Base-by-base conservation (phyloP, 64 coral and sea anemone genomes). In the Stichodactyla mertensii region DNA sequence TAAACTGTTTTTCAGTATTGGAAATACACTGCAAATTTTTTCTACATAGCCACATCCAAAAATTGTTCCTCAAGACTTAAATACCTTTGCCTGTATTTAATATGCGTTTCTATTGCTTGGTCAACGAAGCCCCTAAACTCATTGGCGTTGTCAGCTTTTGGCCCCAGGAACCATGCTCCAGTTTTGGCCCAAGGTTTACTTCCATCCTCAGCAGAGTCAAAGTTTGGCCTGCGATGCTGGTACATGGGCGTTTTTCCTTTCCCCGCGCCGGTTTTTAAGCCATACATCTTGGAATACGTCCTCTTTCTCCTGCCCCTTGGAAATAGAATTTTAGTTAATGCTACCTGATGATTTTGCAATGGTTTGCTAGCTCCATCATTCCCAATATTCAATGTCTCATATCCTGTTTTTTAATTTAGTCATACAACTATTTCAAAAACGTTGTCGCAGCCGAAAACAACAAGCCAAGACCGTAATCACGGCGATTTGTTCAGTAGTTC, bases 151-250 rank as follows among this genome's bases (percentile, higher is more conserved):
- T 87, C 86, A 51, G 67, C 69, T n/a, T 87, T 87, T 55, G 86
- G 86, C 1, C 86, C 86, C 52, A 87, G 24, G 56, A 87, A 87
- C 66, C 55, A 87, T 5, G 86, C 71, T 55, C 86, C 86, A 27
- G 71, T 77, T 55, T 71, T 77, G 10, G 86, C 86, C 66, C 71
- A 87, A 5, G 70, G 70, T 56, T 87, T 87, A 15, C 7, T 62
- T 22, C 77, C 55, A 18, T 77, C 51, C 9, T 78, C 83, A 7
- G 15, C 19, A 19, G 22, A 10, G 31, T 64, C 83, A 24, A 85
- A 85, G 14, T 85, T 85, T 20, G 55, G 83, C 53, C 78, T 81
- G 5, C 78, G 51, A 18, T 81, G 51, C 78, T 53, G 36, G 51
- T 53, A 81, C 78, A 81, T 81, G 4, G 78, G 78, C 1, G 16